Percentiles rank a stretch among this genome's conserved stretches.
phyloP scores from a whole-genome alignment of 92 coral and sea anemone genomes.

The Porites divaricata region DNA sequence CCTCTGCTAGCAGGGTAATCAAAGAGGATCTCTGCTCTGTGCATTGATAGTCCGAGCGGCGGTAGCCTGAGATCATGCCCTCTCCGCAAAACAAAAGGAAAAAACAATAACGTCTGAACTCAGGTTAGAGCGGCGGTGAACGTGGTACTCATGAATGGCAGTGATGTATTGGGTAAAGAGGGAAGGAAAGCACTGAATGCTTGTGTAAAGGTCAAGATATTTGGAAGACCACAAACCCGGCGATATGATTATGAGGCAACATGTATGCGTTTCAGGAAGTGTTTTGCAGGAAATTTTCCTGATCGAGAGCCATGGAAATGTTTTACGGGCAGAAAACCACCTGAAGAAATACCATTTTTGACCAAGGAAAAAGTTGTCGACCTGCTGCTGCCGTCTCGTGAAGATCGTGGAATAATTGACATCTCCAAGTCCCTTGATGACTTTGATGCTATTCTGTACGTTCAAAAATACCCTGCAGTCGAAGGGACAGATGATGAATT shows the following conservation, averaged over 20 bases:
- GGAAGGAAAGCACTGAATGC: constrained; percentile 15
- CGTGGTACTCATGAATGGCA: no score
- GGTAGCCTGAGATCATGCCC: no score
- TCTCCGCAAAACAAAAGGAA: no score
- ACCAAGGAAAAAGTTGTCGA: no score
- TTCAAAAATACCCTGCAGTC: not conserved
- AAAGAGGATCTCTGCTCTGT: no score
- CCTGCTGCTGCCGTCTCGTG: not conserved
- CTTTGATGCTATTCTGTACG: not conserved
- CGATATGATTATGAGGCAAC: not conserved
- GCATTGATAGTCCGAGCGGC: no score
- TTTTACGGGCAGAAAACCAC: no score
- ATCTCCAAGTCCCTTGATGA: not conserved
- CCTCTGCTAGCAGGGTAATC: no score
- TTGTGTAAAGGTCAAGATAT: constrained; percentile 24
- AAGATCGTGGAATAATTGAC: not conserved
- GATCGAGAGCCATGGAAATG: not conserved
- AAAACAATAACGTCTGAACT: no score
- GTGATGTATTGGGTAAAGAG: no score
- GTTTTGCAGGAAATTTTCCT: constrained; percentile 12
- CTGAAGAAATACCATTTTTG: no score
- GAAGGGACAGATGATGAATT: not conserved
- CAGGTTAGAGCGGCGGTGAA: no score
- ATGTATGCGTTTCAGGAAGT: not conserved
- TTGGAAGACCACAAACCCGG: not conserved